These are phyloP conservation scores for Polyommatus icarus DNA, from an alignment of 2,888 invertebrate genomes.

Conservation along the genomic window DNA sequence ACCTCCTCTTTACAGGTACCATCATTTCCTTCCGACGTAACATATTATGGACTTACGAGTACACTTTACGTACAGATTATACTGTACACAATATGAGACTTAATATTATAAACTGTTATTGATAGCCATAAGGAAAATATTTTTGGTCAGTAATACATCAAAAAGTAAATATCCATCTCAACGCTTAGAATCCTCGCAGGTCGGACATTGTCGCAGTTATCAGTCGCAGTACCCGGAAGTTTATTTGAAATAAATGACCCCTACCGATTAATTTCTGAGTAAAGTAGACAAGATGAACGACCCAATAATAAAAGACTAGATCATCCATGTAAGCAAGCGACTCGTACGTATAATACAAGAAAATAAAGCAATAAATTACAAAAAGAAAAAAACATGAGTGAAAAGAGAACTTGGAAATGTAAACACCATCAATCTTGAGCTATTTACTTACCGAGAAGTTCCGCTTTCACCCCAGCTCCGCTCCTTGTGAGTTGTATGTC, in stretches of 20 bases:
- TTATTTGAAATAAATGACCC: neutral
- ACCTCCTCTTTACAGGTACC: neutral
- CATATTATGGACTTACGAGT: neutral
- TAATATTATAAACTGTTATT: neutral
- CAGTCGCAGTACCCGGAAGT: neutral
- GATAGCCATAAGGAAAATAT: neutral
- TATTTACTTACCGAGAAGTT: conserved; percentile 26
- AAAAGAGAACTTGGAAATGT: conserved; percentile 21
- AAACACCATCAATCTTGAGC: conserved; percentile 23
- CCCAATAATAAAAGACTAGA: neutral
- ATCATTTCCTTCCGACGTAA: neutral
- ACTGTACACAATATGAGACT: too few relatives aligned
- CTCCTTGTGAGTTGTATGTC: conserved; percentile 7
- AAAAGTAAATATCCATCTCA: neutral
- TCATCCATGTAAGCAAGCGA: neutral
- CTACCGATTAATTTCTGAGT: neutral
- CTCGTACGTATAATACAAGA: neutral
- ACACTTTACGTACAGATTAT: too few relatives aligned
- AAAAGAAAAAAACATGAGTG: conserved; percentile 16
- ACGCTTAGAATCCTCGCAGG: neutral
- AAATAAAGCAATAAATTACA: neutral
- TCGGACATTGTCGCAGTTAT: too few relatives aligned
- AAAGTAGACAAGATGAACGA: conserved; percentile 1
- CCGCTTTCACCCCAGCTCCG: conserved; percentile 2
- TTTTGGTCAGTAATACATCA: too few relatives aligned